Base-by-base conservation (phyloP, 2,113 vertebrate species). In the Eubucco bourcierii region DNA sequence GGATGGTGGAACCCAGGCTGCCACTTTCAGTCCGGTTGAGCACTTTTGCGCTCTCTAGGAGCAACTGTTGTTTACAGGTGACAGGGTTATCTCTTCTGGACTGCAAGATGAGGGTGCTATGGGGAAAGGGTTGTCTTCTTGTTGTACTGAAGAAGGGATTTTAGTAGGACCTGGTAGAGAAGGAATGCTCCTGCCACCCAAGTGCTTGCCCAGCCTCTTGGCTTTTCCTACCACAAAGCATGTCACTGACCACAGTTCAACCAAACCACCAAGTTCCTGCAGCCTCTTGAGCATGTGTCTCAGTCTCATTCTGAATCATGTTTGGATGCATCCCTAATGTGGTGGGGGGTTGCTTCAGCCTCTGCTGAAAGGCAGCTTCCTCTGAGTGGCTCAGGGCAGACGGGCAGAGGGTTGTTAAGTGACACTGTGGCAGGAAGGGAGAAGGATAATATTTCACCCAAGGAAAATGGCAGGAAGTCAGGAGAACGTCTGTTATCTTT, bases 401-500 rank as follows among this genome's bases (percentile, higher is more conserved):
- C n/a, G 72, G 81, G 81, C 81, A 92, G 90, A 92, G 87, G 67
- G 34, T 31, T 66, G 75, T 74, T 89, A 92, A 89, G 87, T 89
- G 92, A 89, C 94, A 85, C 90, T 73, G 60, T 50, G 79, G 68
- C 91, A 95, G 96, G 95, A 96, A 96, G 94, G 74, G 66, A 53
- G 73, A 25, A 84, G 81, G 92, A 84, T 95, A 94, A 93, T 89
- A 96, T 96, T 94, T 90, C 95, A 92, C 68, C 52, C 66, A 93
- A 95, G 87, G 89, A 95, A 94, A 95, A 95, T 94, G 44, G 72
- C 95, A 93, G 96, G 95, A 96, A 96, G 92, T 92, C 79, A 85
- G 95, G 92, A 93, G 92, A 95, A 93, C 77, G 89, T 87, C 95
- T 96, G 94, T 94, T 94, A 96, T 96, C 94, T 94, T 95, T 96